Evolutionary conservation across 2,113 vertebrate species (phyloP).

Genomic region (Rhinolophus ferrumequinum): DNA sequence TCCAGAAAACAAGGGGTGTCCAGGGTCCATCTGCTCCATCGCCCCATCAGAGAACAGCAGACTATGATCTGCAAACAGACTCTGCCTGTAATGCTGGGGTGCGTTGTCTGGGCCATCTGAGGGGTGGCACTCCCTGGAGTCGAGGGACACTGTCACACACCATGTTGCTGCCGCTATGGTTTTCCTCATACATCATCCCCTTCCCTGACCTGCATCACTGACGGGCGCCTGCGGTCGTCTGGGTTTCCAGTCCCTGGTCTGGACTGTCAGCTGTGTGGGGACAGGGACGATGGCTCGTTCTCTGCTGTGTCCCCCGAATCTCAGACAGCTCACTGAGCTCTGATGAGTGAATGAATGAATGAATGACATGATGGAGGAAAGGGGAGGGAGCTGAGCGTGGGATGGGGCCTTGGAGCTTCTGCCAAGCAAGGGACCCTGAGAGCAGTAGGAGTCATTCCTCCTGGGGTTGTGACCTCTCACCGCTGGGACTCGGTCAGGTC

Average conservation of each 20-base stretch:
- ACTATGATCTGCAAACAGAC: too few species aligned
- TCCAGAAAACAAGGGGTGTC: too few species aligned
- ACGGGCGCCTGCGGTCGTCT: rapidly evolving
- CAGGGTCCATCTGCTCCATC: rapidly evolving
- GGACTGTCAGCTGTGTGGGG: background rate
- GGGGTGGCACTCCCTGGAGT: background rate
- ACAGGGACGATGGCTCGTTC: background rate
- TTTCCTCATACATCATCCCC: rapidly evolving
- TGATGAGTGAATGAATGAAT: background rate
- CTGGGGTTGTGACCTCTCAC: background rate
- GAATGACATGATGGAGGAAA: too few species aligned
- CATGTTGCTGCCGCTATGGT: rapidly evolving
- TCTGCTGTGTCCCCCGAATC: background rate
- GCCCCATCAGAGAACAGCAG: background rate
- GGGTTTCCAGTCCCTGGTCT: background rate
- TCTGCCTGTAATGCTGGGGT: rapidly evolving
- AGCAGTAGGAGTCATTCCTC: background rate
- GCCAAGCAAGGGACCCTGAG: background rate
- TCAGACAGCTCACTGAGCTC: background rate
- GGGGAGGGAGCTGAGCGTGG: background rate
- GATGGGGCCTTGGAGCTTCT: background rate
- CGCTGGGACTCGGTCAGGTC: background rate
- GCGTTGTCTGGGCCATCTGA: rapidly evolving
- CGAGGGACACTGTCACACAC: background rate
- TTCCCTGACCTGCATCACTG: rapidly evolving